Base-by-base conservation (phyloP, 2,888 invertebrate genomes). In the Drosophila pseudotakahashii region DNA sequence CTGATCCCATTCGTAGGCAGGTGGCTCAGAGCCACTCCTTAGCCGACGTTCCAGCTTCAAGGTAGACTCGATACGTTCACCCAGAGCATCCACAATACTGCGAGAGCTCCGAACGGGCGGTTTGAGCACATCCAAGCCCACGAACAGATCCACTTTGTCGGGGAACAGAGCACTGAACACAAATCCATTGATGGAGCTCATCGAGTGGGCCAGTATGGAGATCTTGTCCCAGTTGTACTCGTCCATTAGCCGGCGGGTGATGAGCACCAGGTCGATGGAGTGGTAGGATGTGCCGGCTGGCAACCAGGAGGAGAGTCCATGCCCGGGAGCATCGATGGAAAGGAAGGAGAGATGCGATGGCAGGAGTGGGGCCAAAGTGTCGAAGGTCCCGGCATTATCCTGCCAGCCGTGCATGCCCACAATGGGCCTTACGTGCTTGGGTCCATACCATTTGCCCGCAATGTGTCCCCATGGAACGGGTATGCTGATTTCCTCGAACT, bases 361-460 rank as follows among this genome's bases (percentile, higher is more conserved):
- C 26, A 96, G 90, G 61, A 94, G 89, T 0, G 95, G 95, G 6
- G 94, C 94, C n/a, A 96, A 88, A 0, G 94, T 93, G 89, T 96
- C 95, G 92, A 95, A 97, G 26, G 78, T 88, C 0, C 96, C 96
- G 0, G 82, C 80, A 89, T 96, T 96, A 89, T 96, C 96, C 91
- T 94, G 95, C 95, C 95, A 95, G 0, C 96, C 96, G 87, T 96
- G 96, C n/a, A 96, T 84, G 1, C 94, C 94, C 32, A 96, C 89
- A 64, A 96, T 93, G 0, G 96, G 96, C 51, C 94, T 93, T 16
- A 93, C 93, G 71, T 94, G 92, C 73, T 93, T 93, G 3, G 93
- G 93, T 11, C 96, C 96, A 94, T 96, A 96, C 92, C 95, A 93
- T 90, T 95, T 96, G 2, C 94, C 95, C 1, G 95, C 93, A 23